Evolutionary conservation across 2,888 invertebrate genomes (phyloP), one percentile per base, ranked within the genome.

Genomic region (Scrobipalpa atriplicella): DNA sequence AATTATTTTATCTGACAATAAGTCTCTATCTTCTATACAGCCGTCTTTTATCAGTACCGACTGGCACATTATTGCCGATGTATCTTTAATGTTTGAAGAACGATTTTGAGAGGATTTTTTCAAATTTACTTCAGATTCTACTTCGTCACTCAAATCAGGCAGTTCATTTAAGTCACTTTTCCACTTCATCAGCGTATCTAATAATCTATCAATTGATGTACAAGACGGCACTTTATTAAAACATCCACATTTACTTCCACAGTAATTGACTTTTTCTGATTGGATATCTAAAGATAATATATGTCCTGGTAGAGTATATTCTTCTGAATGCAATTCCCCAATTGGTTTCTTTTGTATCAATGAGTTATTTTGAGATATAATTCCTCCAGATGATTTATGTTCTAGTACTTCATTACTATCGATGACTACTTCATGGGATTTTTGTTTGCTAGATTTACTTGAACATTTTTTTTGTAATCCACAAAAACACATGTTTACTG

Each of bases 401-500:
- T 79, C 66, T 11, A 58, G 9, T 39, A 62, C 36, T 19, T 67
- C 52, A 67, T 64, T 66, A 65, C 36, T 66, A 19, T 60, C 64
- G 2, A 41, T 11, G 6, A 21, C 9, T 21, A 43, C 10, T 38
- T 60, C 43, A 62, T 19, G 19, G 9, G 41, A 21, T 19, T 67
- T 67, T 16, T 11, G n/a, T 10, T 18, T 54, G 52, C 73, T 70
- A 66, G 36, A 62, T 69, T 52, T 68, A 64, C 36, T 67, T 66
- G 16, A 39, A 47, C 64, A 70, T 61, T 65, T 75, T 74, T 39
- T 71, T 73, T 29, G 72, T 69, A 76, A 69, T 29, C 76, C 77
- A 71, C 84, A 89, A 56, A 92, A 72, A 73, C 92, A 92, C 66
- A 90, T 66, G 70, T 90, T 90, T 1, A 90, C 85, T 58, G 90